Evolutionary conservation across 2,113 vertebrate species (phyloP).

Genomic region (Proteles cristata): DNA sequence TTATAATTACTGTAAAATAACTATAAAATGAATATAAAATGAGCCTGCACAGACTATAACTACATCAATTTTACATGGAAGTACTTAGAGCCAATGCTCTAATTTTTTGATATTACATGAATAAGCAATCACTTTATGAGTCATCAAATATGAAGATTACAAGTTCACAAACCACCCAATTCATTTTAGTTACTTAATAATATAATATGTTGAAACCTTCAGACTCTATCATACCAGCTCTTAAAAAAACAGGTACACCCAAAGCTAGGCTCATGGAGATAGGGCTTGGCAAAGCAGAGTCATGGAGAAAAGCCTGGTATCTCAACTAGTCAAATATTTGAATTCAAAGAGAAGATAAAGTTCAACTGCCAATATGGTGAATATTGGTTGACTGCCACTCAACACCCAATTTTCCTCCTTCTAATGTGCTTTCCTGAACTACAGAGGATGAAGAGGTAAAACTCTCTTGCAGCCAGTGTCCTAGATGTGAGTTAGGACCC

Average conservation of each 20-base stretch:
- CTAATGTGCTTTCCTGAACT: background rate
- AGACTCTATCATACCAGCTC: background rate
- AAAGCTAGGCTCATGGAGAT: background rate
- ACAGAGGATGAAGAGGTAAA: background rate
- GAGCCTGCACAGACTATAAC: background rate
- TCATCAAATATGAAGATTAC: background rate
- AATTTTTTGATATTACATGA: background rate
- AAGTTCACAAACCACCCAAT: background rate
- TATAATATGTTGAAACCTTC: background rate
- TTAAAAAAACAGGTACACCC: background rate
- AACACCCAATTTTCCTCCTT: background rate
- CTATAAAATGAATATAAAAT: background rate
- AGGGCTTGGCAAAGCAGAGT: background rate
- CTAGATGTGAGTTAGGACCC: background rate
- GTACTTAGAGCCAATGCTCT: background rate
- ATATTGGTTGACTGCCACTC: background rate
- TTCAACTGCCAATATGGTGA: background rate
- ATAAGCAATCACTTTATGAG: background rate
- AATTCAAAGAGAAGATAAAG: background rate
- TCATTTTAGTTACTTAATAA: background rate
- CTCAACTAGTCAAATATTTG: background rate
- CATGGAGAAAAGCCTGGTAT: background rate
- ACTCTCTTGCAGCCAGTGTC: background rate
- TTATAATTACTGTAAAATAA: slow-evolving; percentile 32
- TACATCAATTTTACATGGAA: background rate